Evolutionary conservation across 2,888 invertebrate species (phyloP), one percentile per base, ranked within the genome.

Genomic region (Drosophila prostipennis): DNA sequence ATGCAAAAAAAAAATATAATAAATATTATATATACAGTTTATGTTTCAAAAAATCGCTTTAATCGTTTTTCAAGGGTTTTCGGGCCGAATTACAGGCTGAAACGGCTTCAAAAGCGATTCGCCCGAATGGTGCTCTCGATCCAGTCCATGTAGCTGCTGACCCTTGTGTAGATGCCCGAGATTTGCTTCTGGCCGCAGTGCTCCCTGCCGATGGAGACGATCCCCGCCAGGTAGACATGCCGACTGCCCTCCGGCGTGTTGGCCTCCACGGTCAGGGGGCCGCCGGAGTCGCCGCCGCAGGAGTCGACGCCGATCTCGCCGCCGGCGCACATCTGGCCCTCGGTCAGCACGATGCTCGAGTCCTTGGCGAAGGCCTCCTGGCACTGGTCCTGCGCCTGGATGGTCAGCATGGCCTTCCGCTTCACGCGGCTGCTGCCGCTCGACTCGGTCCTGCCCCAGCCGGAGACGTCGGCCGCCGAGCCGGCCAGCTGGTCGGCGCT

Each of bases 281-380:
- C 95, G 11, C 95, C 95, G 46, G 94, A 94, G 78, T 95, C 94
- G 1, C 95, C 94, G 11, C 92, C 81, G 59, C 95, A 95, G 3
- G 91, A 87, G 79, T 94, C 87, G 1, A 81, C 57, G 3, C 65
- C 67, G 0, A 36, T 0, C 6, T 72, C 77, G 6, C 87, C 87
- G 10, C 69, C 60, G 40, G 87, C 82, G 14, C 82, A 83, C 6
- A 83, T 11, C n/a, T 87, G 82, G 0, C 56, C 56, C 0, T 57
- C 43, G 13, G n/a, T 43, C 0, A 87, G 13, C 0, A 0, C 5
- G 0, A n/a, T 10, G 0, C 26, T 29, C 55, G 7, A 16, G 6
- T 53, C 2, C 19, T 46, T 5, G 1, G 11, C 3, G 7, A 69
- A 75, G 1, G 49, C 19, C 13, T 43, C 42, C 39, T 29, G 49